A percentile compares a stretch with the other conserved stretches of the same genome.
Conservation (phyloP, 2,797 vertebrate species). For the Danio kyathit region DNA sequence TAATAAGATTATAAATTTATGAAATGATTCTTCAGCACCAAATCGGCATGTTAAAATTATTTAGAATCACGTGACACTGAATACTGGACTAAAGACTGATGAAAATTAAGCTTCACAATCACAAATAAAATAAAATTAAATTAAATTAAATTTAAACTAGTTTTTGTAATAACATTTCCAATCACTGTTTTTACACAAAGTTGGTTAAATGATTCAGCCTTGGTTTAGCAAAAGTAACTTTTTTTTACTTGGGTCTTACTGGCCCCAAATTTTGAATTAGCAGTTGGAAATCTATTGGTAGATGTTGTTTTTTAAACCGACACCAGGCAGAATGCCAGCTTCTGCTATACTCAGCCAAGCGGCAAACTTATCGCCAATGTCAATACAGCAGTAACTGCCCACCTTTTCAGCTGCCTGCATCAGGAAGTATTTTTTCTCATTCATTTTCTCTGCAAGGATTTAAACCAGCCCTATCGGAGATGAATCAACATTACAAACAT, state of each 20-base stretch:
- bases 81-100: neutral
- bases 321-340: neutral
- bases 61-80: neutral
- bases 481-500: conserved; percentile 7
- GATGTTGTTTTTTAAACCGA: neutral
- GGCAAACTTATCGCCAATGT: neutral
- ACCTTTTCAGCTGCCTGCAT: conserved; percentile 2
- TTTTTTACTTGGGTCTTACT: neutral
- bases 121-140: neutral
- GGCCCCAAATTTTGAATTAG: neutral
- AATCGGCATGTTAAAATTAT: neutral
- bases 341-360: conserved; percentile 1
- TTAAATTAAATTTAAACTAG: neutral
- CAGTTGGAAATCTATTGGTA: neutral
- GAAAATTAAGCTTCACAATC: neutral
- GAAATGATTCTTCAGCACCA: neutral
- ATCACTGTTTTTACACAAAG: neutral
- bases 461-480: conserved; percentile 1
- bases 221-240: neutral
- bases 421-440: conserved; percentile 7
- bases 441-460: neutral
- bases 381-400: conserved; percentile 10
- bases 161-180: neutral
- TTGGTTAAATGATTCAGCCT: neutral
- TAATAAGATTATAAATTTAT: neutral